Evolutionary conservation across 2,113 vertebrate species (phyloP), one percentile per base, ranked within the genome.

Genomic region (Aphelocoma coerulescens): DNA sequence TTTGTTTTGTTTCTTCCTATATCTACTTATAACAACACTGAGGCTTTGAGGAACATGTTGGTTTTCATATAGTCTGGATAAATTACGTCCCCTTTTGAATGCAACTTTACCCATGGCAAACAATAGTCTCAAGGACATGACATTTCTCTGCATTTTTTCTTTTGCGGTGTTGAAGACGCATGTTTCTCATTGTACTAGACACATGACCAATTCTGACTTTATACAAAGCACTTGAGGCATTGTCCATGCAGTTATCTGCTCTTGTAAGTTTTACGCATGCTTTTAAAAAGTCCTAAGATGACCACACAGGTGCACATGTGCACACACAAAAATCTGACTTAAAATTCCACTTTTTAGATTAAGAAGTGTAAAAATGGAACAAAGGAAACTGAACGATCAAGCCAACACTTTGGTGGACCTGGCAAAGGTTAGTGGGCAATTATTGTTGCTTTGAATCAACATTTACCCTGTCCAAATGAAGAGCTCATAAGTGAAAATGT

Each of bases 291-390:
- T 83, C 43, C 16, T 78, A 46, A 76, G 39, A 28, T 62, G 75
- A 68, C 49, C 39, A 5, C 16, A 57, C 14, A 39, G 27, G 35
- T 71, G 49, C 28, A 71, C 68, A 71, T 30, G 37, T 12, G 37
- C 37, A 72, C 74, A 68, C 33, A 93, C 67, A 72, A 73, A 85
- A 97, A 89, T 88, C 97, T 98, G 97, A 98, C 98, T 97, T 98
- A 94, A 96, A 97, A 97, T 98, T 98, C 98, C 98, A 96, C 98
- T 98, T 99, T 98, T 98, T 98, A 99, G 99, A 98, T 99, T 99
- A 98, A 98, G 99, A 99, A 99, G 99, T 98, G 99, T 99, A 98
- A 99, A 99, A 99, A 99, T 99, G 99, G 99, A 99, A 97, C 99
- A 99, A 98, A 99, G 99, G 96, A 99, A 99, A 98, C 97, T 99